Evolutionary conservation across 2,797 vertebrate genomes (phyloP).

Genomic region (Cossypha polioptera): DNA sequence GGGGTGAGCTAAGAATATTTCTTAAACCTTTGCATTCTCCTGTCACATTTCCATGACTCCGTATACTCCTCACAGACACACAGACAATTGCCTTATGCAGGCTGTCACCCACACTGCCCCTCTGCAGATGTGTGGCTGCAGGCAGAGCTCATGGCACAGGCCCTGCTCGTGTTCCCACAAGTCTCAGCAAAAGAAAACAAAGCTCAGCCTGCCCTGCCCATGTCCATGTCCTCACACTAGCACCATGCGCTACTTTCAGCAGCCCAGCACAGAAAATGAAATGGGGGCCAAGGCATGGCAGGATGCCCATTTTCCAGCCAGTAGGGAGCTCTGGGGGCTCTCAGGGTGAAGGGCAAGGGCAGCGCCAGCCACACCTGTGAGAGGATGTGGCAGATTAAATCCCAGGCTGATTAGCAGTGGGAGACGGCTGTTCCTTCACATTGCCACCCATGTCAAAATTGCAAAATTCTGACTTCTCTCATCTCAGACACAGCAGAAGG

Average conservation of each 20-base stretch:
- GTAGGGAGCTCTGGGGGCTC: not conserved
- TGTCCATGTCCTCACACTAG: not conserved
- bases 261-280: not conserved
- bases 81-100: not conserved
- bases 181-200: not conserved
- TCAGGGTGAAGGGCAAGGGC: not conserved
- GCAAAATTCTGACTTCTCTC: not conserved
- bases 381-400: not conserved
- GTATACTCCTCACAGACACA: not conserved
- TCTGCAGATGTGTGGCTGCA: not conserved
- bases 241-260: not conserved
- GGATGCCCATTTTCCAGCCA: not conserved
- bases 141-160: accelerated
- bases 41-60: slow-evolving; percentile 8
- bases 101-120: not conserved
- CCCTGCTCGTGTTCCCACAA: not conserved
- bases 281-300: not conserved
- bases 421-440: not conserved
- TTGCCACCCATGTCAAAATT: not conserved
- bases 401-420: not conserved
- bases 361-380: not conserved
- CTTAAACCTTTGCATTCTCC: slow-evolving; percentile 30
- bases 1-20: not conserved
- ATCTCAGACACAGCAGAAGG: not conserved
- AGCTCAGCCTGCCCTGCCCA: not conserved